Evolutionary conservation across 2,888 invertebrate genomes (phyloP).

Genomic region (Shargacucullia verbasci): DNA sequence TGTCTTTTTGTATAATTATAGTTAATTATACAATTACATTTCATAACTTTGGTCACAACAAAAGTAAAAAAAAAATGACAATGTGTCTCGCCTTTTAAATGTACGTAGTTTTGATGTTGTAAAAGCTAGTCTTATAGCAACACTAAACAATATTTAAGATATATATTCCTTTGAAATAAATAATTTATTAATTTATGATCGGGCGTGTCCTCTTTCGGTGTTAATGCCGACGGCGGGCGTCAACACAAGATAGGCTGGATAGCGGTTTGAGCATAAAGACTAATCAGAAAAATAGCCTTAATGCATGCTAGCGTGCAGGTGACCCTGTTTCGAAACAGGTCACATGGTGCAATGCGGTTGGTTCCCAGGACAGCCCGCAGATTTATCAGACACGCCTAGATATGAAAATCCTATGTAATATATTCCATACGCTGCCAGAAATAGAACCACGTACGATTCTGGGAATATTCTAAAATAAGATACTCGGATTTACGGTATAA

Average conservation of each 20-base stretch:
- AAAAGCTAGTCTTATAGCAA: too few species aligned
- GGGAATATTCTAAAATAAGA: slow-evolving; percentile 29
- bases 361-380: slow-evolving; percentile 23
- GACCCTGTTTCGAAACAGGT: slow-evolving; percentile 54
- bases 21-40: too few species aligned
- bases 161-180: too few species aligned
- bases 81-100: too few species aligned
- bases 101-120: too few species aligned
- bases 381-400: slow-evolving; percentile 17
- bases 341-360: slow-evolving; percentile 45
- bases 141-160: too few species aligned
- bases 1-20: too few species aligned
- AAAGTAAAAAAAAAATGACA: too few species aligned
- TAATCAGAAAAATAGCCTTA: slow-evolving; percentile 47
- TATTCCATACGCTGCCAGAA: slow-evolving; percentile 39
- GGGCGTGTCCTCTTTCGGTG: slow-evolving; percentile 16
- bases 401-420: slow-evolving; percentile 26
- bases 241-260: slow-evolving; percentile 2
- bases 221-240: slow-evolving; percentile 21
- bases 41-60: too few species aligned
- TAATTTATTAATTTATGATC: slow-evolving; percentile 25
- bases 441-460: slow-evolving; percentile 34
- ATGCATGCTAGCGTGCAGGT: slow-evolving; percentile 28
- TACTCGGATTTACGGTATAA: slow-evolving; percentile 16
- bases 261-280: slow-evolving; percentile 27